Evolutionary conservation across 2,888 invertebrate species (phyloP).

Genomic region (Coleophora flavipennella): DNA sequence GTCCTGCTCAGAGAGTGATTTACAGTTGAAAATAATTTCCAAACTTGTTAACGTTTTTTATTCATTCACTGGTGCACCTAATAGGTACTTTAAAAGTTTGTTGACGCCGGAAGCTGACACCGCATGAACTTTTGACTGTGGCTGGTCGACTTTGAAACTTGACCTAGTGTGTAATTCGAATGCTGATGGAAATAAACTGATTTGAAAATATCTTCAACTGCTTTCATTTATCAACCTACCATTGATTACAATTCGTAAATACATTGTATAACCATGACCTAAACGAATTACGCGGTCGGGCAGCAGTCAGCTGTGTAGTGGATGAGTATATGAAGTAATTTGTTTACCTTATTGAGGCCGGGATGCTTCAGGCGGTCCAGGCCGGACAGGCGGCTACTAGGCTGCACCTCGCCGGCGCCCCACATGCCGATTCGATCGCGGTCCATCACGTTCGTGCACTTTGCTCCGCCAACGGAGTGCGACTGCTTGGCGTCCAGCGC

Average conservation of each 20-base stretch:
- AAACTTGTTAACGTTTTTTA: no score
- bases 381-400: constrained; percentile 72
- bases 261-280: constrained; percentile 41
- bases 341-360: constrained; percentile 78
- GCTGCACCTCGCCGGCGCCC: constrained; percentile 72
- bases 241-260: constrained; percentile 11
- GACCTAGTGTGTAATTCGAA: constrained; percentile 17
- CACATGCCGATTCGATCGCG: constrained; percentile 77
- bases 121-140: constrained; percentile 36
- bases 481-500: constrained; percentile 46
- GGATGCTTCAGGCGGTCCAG: constrained; percentile 79
- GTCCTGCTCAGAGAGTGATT: no score
- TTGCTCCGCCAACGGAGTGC: constrained; percentile 31
- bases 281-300: constrained; percentile 26
- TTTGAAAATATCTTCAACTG: no score
- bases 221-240: constrained; percentile 1
- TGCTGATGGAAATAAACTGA: background rate
- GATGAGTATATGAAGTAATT: background rate
- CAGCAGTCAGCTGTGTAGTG: constrained; percentile 16
- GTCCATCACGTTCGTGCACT: constrained; percentile 59
- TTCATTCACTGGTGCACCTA: no score
- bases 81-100: constrained; percentile 28
- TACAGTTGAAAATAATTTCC: no score
- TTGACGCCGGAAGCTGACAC: constrained; percentile 27
- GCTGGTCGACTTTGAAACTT: constrained; percentile 23